A percentile compares a stretch with the other conserved stretches of the same genome.
phyloP scores from a whole-genome alignment of 37 sponge, comb jelly and placozoan genomes.

The Bolinopsis microptera region DNA sequence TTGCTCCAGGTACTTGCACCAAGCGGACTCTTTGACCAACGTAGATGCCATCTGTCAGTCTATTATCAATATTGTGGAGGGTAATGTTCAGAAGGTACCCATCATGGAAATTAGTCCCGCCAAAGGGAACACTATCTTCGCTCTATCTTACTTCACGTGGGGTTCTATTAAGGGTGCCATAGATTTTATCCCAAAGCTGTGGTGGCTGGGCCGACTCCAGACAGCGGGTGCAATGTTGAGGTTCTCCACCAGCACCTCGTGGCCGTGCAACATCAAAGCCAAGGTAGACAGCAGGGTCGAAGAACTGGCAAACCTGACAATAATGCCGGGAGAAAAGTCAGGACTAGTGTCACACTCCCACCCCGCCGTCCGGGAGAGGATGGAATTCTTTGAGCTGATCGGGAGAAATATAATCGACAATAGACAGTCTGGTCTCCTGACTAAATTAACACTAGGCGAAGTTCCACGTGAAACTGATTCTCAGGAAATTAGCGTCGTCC shows the following conservation, averaged over 20 bases:
- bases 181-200: constrained; percentile 11
- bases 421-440: background rate
- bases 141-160: constrained; percentile 31
- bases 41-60: constrained; percentile 56
- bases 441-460: background rate
- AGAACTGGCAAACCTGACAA: constrained; percentile 26
- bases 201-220: background rate
- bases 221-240: background rate
- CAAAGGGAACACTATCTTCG: constrained; percentile 46
- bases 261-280: constrained; percentile 32
- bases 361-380: background rate
- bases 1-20: background rate
- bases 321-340: background rate
- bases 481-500: background rate
- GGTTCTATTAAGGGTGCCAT: background rate
- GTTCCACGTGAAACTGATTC: background rate
- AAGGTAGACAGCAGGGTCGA: background rate
- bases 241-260: background rate
- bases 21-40: background rate
- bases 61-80: constrained; percentile 40
- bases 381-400: background rate
- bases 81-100: background rate
- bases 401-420: background rate
- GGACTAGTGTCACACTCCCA: background rate
- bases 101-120: constrained; percentile 51